Conservation (phyloP, 2,113 vertebrate genomes). For the Myxocyprinus asiaticus region DNA sequence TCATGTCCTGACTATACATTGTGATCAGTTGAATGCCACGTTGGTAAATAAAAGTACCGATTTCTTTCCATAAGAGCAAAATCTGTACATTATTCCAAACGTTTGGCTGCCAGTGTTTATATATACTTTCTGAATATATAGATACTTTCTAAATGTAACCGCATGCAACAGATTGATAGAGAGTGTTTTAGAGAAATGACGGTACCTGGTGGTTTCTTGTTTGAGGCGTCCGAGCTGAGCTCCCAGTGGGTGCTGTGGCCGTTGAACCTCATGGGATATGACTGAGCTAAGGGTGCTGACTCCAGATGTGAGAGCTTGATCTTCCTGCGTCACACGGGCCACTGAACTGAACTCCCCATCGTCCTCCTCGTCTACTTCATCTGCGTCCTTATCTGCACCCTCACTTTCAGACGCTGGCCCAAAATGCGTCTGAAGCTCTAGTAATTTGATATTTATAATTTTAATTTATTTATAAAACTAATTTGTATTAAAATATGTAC, state of each 20-base stretch:
- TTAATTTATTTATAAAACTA: too few relatives aligned
- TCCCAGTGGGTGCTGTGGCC: constrained; percentile 74
- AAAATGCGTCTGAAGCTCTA: constrained; percentile 87
- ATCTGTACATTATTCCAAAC: too few relatives aligned
- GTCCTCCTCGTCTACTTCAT: constrained; percentile 79
- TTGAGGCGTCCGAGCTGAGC: constrained; percentile 81
- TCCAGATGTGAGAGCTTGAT: constrained; percentile 44
- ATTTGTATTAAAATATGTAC: background rate
- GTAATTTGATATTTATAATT: background rate
- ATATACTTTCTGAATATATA: too few relatives aligned
- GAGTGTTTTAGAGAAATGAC: too few relatives aligned
- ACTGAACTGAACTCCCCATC: constrained; percentile 68
- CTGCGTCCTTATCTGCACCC: constrained; percentile 80
- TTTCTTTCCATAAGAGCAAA: too few relatives aligned
- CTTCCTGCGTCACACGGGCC: constrained; percentile 60
- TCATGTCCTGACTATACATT: too few relatives aligned
- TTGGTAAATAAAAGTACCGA: too few relatives aligned
- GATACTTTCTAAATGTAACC: too few relatives aligned
- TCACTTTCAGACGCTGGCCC: constrained; percentile 84
- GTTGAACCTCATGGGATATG: constrained; percentile 69
- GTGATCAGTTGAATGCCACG: too few relatives aligned
- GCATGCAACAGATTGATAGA: too few relatives aligned
- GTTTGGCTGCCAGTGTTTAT: too few relatives aligned
- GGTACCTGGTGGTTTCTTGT: constrained; percentile 84
- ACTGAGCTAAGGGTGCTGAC: constrained; percentile 63